phyloP scores from a whole-genome alignment of 2,113 vertebrate genomes.

The Hystrix brachyura region DNA sequence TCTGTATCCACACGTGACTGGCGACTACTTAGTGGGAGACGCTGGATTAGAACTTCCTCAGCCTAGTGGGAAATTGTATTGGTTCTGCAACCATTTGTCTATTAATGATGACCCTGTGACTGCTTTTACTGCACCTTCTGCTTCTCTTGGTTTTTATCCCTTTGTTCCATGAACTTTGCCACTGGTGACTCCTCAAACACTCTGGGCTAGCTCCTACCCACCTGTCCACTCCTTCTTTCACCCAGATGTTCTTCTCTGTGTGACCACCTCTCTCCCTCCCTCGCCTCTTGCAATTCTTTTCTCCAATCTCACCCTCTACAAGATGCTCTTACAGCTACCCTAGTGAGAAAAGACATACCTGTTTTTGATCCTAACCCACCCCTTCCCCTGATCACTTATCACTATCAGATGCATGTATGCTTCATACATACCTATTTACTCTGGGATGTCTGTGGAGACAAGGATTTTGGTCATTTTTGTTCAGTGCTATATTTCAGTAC shows the following conservation, averaged over 20 bases:
- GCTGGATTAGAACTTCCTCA: fast-evolving
- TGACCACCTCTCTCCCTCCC: neutral
- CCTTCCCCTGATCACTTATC: neutral
- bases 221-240: fast-evolving
- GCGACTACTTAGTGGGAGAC: no score
- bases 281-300: neutral
- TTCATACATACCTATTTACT: neutral
- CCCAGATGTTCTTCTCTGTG: fast-evolving
- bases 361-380: fast-evolving
- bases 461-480: neutral
- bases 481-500: neutral
- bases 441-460: neutral
- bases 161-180: fast-evolving
- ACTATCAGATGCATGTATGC: neutral
- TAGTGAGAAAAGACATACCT: neutral
- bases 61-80: neutral
- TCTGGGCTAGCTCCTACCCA: neutral
- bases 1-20: fast-evolving
- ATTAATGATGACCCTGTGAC: fast-evolving
- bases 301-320: neutral
- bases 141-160: neutral
- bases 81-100: no score
- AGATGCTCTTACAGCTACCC: neutral
- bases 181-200: neutral
- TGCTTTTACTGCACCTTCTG: neutral